A percentile compares a stretch with the other conserved stretches of the same genome.
Conservation (phyloP, 2,797 vertebrate species). For the Rhinella marina region DNA sequence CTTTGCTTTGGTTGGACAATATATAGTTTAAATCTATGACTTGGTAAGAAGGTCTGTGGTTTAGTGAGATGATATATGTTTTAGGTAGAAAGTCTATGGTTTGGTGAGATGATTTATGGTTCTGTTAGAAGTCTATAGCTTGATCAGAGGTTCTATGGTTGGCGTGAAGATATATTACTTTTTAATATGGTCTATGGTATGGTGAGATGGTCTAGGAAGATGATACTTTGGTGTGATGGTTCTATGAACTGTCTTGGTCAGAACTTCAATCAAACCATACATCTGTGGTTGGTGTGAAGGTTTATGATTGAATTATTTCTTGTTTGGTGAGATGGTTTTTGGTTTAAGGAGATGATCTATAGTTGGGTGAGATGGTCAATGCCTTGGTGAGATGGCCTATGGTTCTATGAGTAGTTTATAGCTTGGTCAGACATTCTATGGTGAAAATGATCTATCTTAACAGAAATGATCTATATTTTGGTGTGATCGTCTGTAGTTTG, state of each 20-base stretch:
- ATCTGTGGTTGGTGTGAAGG: neutral
- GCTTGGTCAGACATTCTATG: neutral
- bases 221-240: no score
- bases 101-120: neutral
- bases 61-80: neutral
- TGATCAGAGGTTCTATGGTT: neutral
- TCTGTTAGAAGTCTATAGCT: neutral
- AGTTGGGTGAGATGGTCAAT: neutral
- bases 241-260: no score
- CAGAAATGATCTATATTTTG: neutral
- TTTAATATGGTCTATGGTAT: neutral
- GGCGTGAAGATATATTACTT: neutral
- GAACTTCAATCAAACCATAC: no score
- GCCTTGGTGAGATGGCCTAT: neutral
- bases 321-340: neutral
- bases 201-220: no score
- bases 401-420: neutral
- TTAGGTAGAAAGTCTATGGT: neutral
- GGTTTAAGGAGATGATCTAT: neutral
- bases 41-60: neutral
- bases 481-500: neutral
- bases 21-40: neutral
- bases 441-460: neutral
- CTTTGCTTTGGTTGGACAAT: neutral
- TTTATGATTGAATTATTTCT: neutral